phyloP scores from a whole-genome alignment of 2,113 vertebrate genomes.

The Maccullochella peelii region DNA sequence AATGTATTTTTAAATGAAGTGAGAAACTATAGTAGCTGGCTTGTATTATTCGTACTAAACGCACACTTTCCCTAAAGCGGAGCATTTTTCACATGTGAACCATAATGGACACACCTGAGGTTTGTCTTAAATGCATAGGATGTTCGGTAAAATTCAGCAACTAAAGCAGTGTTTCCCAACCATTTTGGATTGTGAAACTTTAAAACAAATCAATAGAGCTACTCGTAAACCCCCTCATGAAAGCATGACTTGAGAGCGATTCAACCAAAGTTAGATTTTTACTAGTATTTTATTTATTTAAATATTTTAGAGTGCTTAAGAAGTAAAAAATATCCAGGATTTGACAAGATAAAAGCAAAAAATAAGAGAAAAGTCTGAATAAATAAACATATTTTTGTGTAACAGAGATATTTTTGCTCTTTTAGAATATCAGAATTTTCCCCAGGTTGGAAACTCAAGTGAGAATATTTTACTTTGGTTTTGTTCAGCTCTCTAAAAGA shows the following conservation, averaged over 20 bases:
- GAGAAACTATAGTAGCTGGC: conserved; percentile 17
- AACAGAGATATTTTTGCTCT: neutral
- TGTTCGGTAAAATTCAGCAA: conserved; percentile 13
- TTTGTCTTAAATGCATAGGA: conserved; percentile 70
- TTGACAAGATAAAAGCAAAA: neutral
- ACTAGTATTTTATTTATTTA: too few relatives aligned
- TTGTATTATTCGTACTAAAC: conserved; percentile 23
- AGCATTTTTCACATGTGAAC: neutral
- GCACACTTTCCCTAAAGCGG: neutral
- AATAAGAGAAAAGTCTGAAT: neutral
- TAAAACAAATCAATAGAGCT: neutral
- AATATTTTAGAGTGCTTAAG: neutral
- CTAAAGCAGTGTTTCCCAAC: neutral
- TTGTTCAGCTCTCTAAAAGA: neutral
- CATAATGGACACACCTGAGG: conserved; percentile 50
- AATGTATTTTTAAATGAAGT: neutral
- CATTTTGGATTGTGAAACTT: neutral
- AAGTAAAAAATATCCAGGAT: neutral
- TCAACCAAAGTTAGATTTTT: neutral
- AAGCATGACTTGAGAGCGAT: neutral
- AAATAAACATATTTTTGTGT: neutral
- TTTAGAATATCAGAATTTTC: neutral
- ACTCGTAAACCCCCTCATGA: neutral
- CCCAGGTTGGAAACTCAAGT: neutral
- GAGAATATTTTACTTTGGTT: conserved; percentile 24